These are phyloP conservation scores for Euleptes europaea DNA, from an alignment of 2,113 vertebrate species.

Conservation along the genomic window DNA sequence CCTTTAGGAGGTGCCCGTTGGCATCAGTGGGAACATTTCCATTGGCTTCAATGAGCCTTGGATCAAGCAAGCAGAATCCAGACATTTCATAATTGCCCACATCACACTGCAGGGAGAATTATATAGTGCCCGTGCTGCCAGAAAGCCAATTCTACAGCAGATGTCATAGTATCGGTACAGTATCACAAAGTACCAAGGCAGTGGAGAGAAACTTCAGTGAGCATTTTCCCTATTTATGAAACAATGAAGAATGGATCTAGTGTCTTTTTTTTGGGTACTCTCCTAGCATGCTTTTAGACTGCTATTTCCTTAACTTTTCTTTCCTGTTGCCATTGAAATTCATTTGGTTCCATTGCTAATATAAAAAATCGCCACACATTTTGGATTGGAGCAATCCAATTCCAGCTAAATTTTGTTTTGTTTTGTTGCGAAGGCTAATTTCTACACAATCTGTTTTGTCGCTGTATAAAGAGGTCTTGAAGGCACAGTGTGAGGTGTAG, in stretches of 20 bases:
- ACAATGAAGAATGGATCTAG: background rate
- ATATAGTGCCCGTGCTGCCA: background rate
- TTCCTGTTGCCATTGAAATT: background rate
- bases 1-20: background rate
- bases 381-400: background rate
- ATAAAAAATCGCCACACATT: background rate
- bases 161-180: background rate
- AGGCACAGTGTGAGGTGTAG: conserved; percentile 63
- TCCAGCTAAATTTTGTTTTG: conserved; percentile 42
- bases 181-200: background rate
- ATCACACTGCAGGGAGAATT: background rate
- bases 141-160: background rate
- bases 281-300: background rate
- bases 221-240: background rate
- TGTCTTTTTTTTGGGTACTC: background rate
- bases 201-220: no score
- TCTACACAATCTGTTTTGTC: conserved; percentile 67
- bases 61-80: conserved; percentile 17
- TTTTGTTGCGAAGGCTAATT: conserved; percentile 53
- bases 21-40: background rate
- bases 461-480: conserved; percentile 68
- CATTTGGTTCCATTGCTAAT: conserved; percentile 19
- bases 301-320: background rate
- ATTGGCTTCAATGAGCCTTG: background rate
- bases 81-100: conserved; percentile 13